Evolutionary conservation across 2,797 vertebrate species (phyloP).

Genomic region (Pseudochirops cupreus): DNA sequence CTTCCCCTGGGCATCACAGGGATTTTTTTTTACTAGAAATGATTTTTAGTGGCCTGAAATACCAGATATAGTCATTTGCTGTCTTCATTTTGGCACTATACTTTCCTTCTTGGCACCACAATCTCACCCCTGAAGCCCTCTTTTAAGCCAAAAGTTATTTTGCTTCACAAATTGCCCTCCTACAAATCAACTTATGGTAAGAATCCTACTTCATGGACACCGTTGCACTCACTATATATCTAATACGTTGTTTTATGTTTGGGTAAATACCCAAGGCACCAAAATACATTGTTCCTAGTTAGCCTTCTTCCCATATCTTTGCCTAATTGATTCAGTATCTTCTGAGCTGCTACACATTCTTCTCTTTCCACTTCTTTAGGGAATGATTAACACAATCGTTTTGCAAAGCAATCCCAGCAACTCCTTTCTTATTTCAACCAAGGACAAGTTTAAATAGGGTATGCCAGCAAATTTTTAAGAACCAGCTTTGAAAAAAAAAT

Average conservation of each 20-base stretch:
- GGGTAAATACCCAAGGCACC: neutral
- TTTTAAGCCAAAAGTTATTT: neutral
- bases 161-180: neutral
- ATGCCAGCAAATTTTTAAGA: neutral
- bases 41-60: constrained; percentile 19
- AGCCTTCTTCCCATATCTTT: neutral
- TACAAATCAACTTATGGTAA: neutral
- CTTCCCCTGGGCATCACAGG: constrained; percentile 1
- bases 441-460: neutral
- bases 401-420: neutral
- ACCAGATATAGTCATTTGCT: neutral
- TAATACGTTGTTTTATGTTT: neutral
- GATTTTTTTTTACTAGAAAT: neutral
- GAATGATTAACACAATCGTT: neutral
- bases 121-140: neutral
- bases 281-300: neutral
- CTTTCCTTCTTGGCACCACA: neutral
- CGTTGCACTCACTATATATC: neutral
- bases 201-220: neutral
- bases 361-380: neutral
- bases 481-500: neutral
- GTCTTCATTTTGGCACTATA: neutral
- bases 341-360: neutral
- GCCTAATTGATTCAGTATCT: neutral
- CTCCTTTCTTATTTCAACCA: neutral